Conservation (phyloP, 1,140 invertebrate genomes). For the Sipha flava region DNA sequence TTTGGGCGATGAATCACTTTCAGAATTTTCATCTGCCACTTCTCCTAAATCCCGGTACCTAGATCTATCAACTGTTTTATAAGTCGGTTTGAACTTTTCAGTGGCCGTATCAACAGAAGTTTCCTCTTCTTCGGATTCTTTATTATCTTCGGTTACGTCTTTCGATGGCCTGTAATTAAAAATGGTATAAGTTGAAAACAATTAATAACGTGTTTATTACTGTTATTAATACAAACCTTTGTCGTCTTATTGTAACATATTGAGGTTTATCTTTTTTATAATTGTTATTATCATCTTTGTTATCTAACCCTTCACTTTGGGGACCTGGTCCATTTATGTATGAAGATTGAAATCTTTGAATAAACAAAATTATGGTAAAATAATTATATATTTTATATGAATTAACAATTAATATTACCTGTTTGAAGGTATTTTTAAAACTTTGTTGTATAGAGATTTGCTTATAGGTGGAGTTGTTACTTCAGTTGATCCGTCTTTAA, state of each 20-base stretch:
- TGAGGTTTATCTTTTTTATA: conserved; percentile 53
- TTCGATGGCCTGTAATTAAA: conserved; percentile 18
- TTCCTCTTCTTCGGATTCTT: background rate
- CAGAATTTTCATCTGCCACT: background rate
- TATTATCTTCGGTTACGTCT: conserved; percentile 3
- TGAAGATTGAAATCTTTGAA: conserved; percentile 35
- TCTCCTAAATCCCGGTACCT: conserved; percentile 8
- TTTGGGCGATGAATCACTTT: background rate
- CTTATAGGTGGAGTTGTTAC: conserved; percentile 52
- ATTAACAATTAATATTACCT: conserved; percentile 17
- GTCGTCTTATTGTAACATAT: conserved; percentile 47
- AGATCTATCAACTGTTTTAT: conserved; percentile 10
- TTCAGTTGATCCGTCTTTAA: conserved; percentile 46
- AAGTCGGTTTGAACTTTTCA: background rate
- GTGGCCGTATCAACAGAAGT: background rate
- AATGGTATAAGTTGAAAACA: background rate
- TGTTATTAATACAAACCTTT: conserved; percentile 37
- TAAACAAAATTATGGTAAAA: no score
- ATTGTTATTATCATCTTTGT: conserved; percentile 33
- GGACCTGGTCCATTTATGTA: conserved; percentile 47
- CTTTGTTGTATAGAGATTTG: conserved; percentile 57
- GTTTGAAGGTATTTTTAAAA: conserved; percentile 32
- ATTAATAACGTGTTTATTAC: background rate
- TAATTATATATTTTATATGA: no score
- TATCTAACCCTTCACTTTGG: conserved; percentile 60